Base-by-base conservation (phyloP, 2,797 vertebrate genomes). In the Cirrhinus mrigala region DNA sequence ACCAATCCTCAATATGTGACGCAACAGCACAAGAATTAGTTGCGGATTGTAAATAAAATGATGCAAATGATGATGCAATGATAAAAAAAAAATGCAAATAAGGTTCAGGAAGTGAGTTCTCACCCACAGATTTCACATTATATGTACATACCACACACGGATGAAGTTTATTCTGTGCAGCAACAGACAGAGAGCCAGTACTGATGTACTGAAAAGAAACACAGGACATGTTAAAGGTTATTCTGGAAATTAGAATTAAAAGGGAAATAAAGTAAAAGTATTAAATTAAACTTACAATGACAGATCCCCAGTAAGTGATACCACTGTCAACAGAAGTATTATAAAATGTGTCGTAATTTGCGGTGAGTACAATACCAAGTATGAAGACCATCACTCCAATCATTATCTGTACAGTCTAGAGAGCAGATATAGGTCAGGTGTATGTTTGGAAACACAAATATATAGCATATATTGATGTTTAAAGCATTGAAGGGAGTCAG, bases 321-420 rank as follows among this genome's bases (percentile, higher is more conserved):
- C 69, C 40, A 24, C 22, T 71, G 15, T 40, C n/a, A 8, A n/a
- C 0, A n/a, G 0, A 0, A 9, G 0, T 0, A 44, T n/a, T n/a
- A n/a, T n/a, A n/a, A n/a, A n/a, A 24, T 27, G 1, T 1, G 20
- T 0, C 0, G 5, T 11, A 0, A 70, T 70, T 22, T 22, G 1
- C 0, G 40, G 22, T 46, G 37, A 46, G 20, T n/a, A 70, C 40
- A 66, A 80, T 66, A 27, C 58, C 78, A 29, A 80, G 54, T 11
- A 80, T 18, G 40, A 80, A 50, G 3, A 66, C 27, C 40, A 29
- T 48, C n/a, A 29, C 58, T 64, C 78, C 78, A 48, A 20, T 80
- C 60, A 80, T 29, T 46, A 80, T 80, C 58, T 80, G 78, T 40
- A 80, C 60, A 46, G 15, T 66, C 78, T 80, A 22, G 40, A 27